A percentile compares a stretch with the other conserved stretches of the same genome.
Evolutionary conservation across 2,888 invertebrate genomes (phyloP).

Genomic region (Stictocephala bisonia): DNA sequence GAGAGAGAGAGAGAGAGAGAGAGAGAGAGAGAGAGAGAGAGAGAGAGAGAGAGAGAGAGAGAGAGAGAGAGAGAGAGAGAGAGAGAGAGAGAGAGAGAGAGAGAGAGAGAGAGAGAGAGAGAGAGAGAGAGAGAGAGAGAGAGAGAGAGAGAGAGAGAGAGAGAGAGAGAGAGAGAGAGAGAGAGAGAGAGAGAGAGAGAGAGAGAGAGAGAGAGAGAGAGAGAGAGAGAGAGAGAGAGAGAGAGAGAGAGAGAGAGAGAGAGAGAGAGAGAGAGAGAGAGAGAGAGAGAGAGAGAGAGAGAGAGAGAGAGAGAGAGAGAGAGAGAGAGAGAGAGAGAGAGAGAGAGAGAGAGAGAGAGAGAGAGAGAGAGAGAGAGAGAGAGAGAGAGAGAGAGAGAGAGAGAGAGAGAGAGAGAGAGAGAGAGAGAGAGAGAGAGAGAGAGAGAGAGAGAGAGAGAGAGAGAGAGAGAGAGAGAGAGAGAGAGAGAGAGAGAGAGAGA

Average conservation of each 20-base stretch:
- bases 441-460: neutral
- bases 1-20: neutral
- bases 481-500: slow-evolving; percentile 45
- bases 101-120: neutral
- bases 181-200: neutral
- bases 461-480: slow-evolving; percentile 49
- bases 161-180: neutral
- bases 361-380: slow-evolving; percentile 9
- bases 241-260: neutral
- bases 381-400: slow-evolving; percentile 52
- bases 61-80: neutral
- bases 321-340: neutral
- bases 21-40: neutral
- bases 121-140: neutral
- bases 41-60: neutral
- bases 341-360: slow-evolving; percentile 48
- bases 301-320: neutral
- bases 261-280: slow-evolving; percentile 4
- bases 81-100: neutral
- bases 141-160: neutral
- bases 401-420: slow-evolving; percentile 2
- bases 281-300: neutral
- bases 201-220: neutral
- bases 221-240: neutral
- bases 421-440: neutral